Percentiles rank a stretch among this genome's conserved stretches.
phyloP scores from a whole-genome alignment of 2,113 vertebrate genomes.

The Lepisosteus oculatus region DNA sequence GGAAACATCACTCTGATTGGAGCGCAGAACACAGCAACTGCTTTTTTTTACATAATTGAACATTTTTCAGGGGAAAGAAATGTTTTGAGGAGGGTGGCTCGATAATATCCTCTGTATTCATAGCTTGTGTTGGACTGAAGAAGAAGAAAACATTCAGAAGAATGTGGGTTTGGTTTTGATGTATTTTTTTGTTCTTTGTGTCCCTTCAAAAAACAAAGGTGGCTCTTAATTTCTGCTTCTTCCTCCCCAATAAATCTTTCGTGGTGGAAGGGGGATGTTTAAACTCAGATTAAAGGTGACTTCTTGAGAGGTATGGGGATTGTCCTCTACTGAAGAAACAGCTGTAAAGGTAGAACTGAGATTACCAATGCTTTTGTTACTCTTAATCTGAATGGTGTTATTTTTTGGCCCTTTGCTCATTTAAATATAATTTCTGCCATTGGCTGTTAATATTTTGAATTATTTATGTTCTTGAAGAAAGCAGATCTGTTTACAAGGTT shows the following conservation, averaged over 20 bases:
- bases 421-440: slow-evolving; percentile 92
- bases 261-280: slow-evolving; percentile 66
- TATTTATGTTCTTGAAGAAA: slow-evolving; percentile 99
- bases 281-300: slow-evolving; percentile 86
- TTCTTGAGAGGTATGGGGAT: slow-evolving; percentile 70
- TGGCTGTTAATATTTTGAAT: slow-evolving; percentile 99
- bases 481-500: slow-evolving; percentile 99
- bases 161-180: slow-evolving; percentile 81
- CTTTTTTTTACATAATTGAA: slow-evolving; percentile 21
- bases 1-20: slow-evolving; percentile 98
- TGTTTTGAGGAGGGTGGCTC: slow-evolving; percentile 29
- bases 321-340: slow-evolving; percentile 67
- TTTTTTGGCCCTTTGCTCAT: slow-evolving; percentile 81
- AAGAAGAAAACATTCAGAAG: slow-evolving; percentile 87
- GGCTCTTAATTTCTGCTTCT: slow-evolving; percentile 64
- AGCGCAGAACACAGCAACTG: slow-evolving; percentile 58
- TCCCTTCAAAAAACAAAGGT: slow-evolving; percentile 72
- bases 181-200: slow-evolving; percentile 71
- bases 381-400: slow-evolving; percentile 79
- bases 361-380: slow-evolving; percentile 72
- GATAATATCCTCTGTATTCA: slow-evolving; percentile 66
- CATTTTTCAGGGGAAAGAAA: slow-evolving; percentile 46
- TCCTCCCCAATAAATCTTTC: slow-evolving; percentile 51
- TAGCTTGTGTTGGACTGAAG: slow-evolving; percentile 86
- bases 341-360: slow-evolving; percentile 61